These are phyloP conservation scores for Nymphalis urticae DNA, from an alignment of 2,888 invertebrate species.

Conservation along the genomic window DNA sequence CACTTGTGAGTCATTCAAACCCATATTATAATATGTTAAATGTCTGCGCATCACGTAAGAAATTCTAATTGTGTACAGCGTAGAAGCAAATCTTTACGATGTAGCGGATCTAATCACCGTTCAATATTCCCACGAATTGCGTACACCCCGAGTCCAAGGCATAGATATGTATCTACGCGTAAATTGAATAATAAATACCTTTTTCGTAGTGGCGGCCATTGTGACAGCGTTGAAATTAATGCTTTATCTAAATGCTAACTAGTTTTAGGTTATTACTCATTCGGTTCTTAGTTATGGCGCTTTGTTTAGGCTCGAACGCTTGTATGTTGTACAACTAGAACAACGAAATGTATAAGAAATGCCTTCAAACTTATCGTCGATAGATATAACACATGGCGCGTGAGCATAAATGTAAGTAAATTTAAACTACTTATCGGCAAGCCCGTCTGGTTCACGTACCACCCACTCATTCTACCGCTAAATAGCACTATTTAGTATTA, in stretches of 20 bases:
- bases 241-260: constrained; percentile 46
- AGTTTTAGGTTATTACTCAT: constrained; percentile 45
- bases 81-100: constrained; percentile 12
- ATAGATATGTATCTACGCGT: constrained; percentile 40
- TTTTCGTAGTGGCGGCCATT: constrained; percentile 39
- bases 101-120: constrained; percentile 22
- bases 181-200: constrained; percentile 42
- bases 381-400: neutral
- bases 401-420: neutral
- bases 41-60: neutral
- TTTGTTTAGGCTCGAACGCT: constrained; percentile 39
- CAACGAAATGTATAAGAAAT: neutral
- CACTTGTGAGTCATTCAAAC: too few relatives aligned
- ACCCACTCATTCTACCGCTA: too few relatives aligned
- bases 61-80: constrained; percentile 12
- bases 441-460: too few relatives aligned
- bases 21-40: constrained; percentile 11
- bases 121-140: constrained; percentile 34
- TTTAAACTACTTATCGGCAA: neutral
- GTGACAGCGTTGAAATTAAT: constrained; percentile 42
- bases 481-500: too few relatives aligned
- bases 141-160: constrained; percentile 19
- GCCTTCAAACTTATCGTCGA: neutral
- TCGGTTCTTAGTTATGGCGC: constrained; percentile 39
- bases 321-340: constrained; percentile 15